phyloP scores from a whole-genome alignment of 2,113 vertebrate species.

The Monarcha castaneiventris region DNA sequence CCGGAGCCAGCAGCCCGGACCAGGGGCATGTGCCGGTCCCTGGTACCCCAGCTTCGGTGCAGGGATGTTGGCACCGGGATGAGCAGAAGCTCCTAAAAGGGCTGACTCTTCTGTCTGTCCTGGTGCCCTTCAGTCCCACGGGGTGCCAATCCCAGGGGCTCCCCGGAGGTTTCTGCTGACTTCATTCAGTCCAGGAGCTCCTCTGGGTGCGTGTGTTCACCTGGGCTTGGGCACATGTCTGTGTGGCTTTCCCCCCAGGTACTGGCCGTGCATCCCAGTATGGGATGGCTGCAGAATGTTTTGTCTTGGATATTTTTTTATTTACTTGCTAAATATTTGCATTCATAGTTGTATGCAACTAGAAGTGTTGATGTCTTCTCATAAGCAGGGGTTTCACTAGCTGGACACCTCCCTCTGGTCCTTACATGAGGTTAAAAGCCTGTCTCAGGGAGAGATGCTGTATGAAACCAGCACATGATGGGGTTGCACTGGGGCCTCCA shows the following conservation, averaged over 20 bases:
- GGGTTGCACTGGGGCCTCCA: not conserved
- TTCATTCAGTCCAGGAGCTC: not conserved
- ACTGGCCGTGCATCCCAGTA: no score
- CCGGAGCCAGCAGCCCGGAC: rapidly evolving
- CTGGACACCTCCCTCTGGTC: not conserved
- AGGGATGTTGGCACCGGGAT: not conserved
- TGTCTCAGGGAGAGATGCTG: not conserved
- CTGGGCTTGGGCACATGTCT: rapidly evolving
- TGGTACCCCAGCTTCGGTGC: not conserved
- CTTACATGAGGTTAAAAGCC: not conserved
- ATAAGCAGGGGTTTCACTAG: not conserved
- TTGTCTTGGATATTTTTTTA: not conserved
- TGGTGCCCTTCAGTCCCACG: not conserved
- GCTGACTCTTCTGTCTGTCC: not conserved
- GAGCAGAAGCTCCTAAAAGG: not conserved
- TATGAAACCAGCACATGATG: not conserved
- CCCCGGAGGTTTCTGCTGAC: not conserved
- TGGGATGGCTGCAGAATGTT: not conserved
- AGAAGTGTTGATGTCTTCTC: not conserved
- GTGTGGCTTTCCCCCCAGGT: not conserved
- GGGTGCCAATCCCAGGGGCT: not conserved
- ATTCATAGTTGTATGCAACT: rapidly evolving
- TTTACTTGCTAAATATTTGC: rapidly evolving
- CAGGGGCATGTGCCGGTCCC: not conserved
- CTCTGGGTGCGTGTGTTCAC: not conserved